Evolutionary conservation across 2,888 invertebrate genomes (phyloP).

Genomic region (Aspidiotus destructor): DNA sequence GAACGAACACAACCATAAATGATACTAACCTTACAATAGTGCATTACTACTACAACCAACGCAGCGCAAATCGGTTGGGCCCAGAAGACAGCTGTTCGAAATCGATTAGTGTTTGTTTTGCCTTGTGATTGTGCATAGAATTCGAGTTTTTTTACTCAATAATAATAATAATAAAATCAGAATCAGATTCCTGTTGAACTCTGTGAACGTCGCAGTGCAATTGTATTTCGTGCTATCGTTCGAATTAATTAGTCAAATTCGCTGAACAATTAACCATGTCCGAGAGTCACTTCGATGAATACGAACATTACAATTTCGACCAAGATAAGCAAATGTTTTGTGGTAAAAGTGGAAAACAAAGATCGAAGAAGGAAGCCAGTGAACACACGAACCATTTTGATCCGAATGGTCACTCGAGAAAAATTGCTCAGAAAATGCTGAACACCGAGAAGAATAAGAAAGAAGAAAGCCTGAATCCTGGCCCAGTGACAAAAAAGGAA

Average conservation of each 20-base stretch:
- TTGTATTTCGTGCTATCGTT: background rate
- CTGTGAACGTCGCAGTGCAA: background rate
- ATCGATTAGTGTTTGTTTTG: too few species aligned
- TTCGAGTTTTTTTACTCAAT: too few species aligned
- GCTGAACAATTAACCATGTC: slow-evolving; percentile 51
- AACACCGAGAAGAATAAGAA: slow-evolving; percentile 77
- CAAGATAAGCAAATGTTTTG: slow-evolving; percentile 81
- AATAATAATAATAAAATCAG: too few species aligned
- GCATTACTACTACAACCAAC: too few species aligned
- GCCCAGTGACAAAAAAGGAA: slow-evolving; percentile 36
- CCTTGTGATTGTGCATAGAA: too few species aligned
- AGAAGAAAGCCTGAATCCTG: slow-evolving; percentile 42
- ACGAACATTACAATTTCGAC: slow-evolving; percentile 90
- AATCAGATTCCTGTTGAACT: too few species aligned
- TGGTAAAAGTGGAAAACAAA: slow-evolving; percentile 81
- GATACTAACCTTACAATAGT: too few species aligned
- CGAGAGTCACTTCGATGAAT: slow-evolving; percentile 75
- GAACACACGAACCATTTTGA: slow-evolving; percentile 86
- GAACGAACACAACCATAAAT: too few species aligned
- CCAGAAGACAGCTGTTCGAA: too few species aligned
- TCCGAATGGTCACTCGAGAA: slow-evolving; percentile 86
- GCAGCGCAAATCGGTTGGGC: too few species aligned
- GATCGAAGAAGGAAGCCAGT: slow-evolving; percentile 77
- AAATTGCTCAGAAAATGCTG: slow-evolving; percentile 72
- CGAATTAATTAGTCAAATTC: background rate